These are phyloP conservation scores for Zoanthus solanderi DNA, from an alignment of 92 coral and sea anemone genomes.

Conservation along the genomic window DNA sequence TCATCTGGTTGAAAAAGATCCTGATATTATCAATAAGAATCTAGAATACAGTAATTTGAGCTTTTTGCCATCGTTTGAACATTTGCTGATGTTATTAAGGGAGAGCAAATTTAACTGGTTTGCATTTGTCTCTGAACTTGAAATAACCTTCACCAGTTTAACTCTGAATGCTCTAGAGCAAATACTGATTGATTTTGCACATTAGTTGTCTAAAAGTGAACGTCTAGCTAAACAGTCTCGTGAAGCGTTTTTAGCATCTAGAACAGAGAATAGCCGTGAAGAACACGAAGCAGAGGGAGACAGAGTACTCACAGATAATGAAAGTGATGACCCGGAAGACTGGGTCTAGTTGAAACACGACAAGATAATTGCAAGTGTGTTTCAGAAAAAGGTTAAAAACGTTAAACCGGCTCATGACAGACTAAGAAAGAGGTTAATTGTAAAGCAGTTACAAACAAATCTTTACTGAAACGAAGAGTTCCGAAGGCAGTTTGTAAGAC, in stretches of 20 bases:
- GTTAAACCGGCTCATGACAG: too few species aligned
- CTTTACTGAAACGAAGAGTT: constrained; percentile 33
- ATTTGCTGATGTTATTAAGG: constrained; percentile 26
- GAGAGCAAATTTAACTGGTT: constrained; percentile 60
- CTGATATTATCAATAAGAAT: not conserved
- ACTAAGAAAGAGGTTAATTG: too few species aligned
- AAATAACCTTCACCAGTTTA: not conserved
- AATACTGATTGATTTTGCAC: not conserved
- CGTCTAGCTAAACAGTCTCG: too few species aligned
- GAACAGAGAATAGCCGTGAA: too few species aligned
- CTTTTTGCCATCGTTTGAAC: constrained; percentile 46
- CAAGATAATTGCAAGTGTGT: too few species aligned
- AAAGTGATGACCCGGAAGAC: not conserved
- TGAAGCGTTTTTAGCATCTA: too few species aligned
- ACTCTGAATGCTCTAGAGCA: not conserved
- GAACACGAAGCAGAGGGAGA: too few species aligned
- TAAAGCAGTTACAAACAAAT: constrained; percentile 33
- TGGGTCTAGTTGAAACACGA: too few species aligned
- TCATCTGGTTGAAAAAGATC: not conserved
- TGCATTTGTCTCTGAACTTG: constrained; percentile 23
- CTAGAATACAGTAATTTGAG: not conserved
- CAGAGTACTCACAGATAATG: not conserved
- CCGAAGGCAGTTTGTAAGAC: constrained; percentile 43
- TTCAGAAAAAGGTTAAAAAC: too few species aligned
- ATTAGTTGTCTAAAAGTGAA: not conserved